A percentile compares a stretch with the other conserved stretches of the same genome.
phyloP scores from a whole-genome alignment of 1,140 invertebrate species.

The Hypothenemus hampei region DNA sequence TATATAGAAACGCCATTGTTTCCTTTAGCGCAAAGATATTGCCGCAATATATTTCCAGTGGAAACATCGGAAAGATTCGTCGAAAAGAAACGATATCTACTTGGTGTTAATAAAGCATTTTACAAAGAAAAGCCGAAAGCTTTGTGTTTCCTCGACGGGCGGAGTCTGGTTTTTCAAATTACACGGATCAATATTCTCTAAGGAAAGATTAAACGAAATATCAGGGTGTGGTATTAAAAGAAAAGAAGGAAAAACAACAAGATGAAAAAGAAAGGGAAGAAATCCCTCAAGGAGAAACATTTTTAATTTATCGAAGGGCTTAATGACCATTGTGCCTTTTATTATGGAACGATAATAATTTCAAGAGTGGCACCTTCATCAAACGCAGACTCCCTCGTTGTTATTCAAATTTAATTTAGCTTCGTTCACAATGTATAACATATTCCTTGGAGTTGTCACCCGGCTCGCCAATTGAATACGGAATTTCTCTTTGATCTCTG shows the following conservation, averaged over 20 bases:
- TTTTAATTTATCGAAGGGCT: too few relatives aligned
- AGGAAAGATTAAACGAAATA: constrained; percentile 11
- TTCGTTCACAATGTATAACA: constrained; percentile 18
- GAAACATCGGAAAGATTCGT: constrained; percentile 16
- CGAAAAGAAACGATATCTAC: constrained; percentile 20
- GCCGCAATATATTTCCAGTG: constrained; percentile 20
- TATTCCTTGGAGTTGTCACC: constrained; percentile 17
- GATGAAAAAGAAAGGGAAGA: too few relatives aligned
- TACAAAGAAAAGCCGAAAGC: constrained; percentile 16
- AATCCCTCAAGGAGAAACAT: too few relatives aligned
- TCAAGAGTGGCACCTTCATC: constrained; percentile 11
- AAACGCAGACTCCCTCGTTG: constrained; percentile 17
- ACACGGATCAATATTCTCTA: constrained; percentile 4
- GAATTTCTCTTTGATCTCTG: constrained; percentile 19
- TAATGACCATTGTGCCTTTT: too few relatives aligned
- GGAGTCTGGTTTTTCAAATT: constrained; percentile 7
- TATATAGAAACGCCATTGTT: constrained; percentile 25
- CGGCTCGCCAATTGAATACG: constrained; percentile 19
- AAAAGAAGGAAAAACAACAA: not conserved
- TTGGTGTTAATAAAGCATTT: constrained; percentile 21
- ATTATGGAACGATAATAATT: too few relatives aligned
- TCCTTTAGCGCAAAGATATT: constrained; percentile 22
- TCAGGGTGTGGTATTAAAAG: not conserved
- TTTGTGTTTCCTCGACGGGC: constrained; percentile 7
- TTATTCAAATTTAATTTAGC: constrained; percentile 23